Conservation (phyloP, 2,113 vertebrate genomes). For the Ondatra zibethicus region DNA sequence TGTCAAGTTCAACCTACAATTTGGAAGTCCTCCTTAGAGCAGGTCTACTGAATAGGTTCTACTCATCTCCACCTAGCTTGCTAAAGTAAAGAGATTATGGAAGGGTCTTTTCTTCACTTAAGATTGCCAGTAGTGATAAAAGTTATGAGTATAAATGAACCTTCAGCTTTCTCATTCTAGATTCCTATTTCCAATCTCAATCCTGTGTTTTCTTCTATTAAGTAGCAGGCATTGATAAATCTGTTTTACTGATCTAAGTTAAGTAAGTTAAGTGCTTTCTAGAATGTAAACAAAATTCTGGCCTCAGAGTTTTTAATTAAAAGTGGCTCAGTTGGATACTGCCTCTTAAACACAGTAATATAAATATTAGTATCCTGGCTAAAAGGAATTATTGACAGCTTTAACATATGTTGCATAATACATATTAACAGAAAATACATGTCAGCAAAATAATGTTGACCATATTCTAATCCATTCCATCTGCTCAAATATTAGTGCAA, state of each 20-base stretch:
- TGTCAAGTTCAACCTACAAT: constrained; percentile 37
- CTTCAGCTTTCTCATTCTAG: constrained; percentile 3
- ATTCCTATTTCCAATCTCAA: constrained; percentile 13
- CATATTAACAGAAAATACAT: constrained; percentile 92
- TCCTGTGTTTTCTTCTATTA: constrained; percentile 36
- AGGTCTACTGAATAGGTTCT: constrained; percentile 52
- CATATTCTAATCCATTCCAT: constrained; percentile 99
- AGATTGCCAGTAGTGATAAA: constrained; percentile 66
- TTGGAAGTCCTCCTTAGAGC: constrained; percentile 36
- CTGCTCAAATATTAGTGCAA: constrained; percentile 98
- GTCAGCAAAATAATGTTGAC: constrained; percentile 95
- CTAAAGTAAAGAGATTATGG: not conserved
- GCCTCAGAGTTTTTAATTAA: constrained; percentile 81
- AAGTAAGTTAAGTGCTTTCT: constrained; percentile 63
- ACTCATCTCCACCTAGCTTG: constrained; percentile 29
- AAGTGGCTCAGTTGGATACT: constrained; percentile 81
- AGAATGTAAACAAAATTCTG: constrained; percentile 76
- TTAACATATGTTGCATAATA: constrained; percentile 92
- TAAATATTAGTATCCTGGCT: constrained; percentile 88
- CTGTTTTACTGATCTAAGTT: constrained; percentile 58
- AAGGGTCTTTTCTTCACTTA: constrained; percentile 62
- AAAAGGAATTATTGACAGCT: constrained; percentile 90
- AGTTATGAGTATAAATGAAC: constrained; percentile 45
- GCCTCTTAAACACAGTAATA: constrained; percentile 86
- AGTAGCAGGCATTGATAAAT: constrained; percentile 47